Conservation (phyloP, 2,888 invertebrate species). For the Thelaira solivaga region DNA sequence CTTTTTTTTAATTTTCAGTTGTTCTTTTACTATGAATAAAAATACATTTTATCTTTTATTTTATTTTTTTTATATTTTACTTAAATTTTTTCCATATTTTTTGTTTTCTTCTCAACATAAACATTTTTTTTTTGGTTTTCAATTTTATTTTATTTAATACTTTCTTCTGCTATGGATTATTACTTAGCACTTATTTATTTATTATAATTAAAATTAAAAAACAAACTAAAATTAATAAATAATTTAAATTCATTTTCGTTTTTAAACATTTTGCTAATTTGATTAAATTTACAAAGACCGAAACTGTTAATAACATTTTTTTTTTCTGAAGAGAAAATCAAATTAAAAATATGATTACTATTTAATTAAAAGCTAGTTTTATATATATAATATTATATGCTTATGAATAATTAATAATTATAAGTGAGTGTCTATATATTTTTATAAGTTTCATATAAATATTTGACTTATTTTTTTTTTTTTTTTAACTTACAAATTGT, state of each 20-base stretch:
- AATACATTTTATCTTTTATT: slow-evolving; percentile 41
- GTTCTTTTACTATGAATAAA: too few species aligned
- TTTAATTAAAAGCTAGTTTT: slow-evolving; percentile 6
- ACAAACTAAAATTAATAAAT: not conserved
- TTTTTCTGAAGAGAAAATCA: not conserved
- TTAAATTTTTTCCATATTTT: slow-evolving; percentile 35
- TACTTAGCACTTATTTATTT: slow-evolving; percentile 46
- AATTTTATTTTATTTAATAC: slow-evolving; percentile 40
- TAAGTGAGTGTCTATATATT: too few species aligned
- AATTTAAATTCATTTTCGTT: not conserved
- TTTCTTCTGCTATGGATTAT: slow-evolving; percentile 42
- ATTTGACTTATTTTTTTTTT: slow-evolving; percentile 10
- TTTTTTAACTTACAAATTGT: slow-evolving; percentile 15
- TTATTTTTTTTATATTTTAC: slow-evolving; percentile 52
- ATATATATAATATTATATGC: slow-evolving; percentile 3
- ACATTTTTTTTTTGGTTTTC: slow-evolving; percentile 46
- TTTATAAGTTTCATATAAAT: slow-evolving; percentile 28
- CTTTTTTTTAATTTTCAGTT: too few species aligned
- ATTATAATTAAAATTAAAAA: slow-evolving; percentile 34
- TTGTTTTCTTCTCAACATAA: slow-evolving; percentile 50
- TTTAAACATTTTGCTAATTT: slow-evolving; percentile 48
- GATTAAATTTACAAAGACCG: slow-evolving; percentile 56
- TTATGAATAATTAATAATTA: slow-evolving; percentile 27
- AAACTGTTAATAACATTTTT: slow-evolving; percentile 22
- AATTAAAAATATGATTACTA: not conserved